Conservation (phyloP, 2,797 vertebrate genomes). For the Aviceda leuphotes region DNA sequence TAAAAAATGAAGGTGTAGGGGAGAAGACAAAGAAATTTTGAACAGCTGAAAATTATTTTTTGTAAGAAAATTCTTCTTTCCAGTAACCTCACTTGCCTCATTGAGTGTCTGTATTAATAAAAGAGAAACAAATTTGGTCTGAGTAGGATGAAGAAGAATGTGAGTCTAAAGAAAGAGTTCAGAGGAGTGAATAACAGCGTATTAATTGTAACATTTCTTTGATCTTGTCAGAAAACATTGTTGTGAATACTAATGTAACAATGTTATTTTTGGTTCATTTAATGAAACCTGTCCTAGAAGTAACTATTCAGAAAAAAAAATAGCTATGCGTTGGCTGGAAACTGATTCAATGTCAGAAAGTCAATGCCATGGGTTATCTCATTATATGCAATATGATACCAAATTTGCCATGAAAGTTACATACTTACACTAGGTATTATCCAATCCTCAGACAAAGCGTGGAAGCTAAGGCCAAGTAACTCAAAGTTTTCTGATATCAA, state of each 20-base stretch:
- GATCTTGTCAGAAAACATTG: not conserved
- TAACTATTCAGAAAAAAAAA: not conserved
- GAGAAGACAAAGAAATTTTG: not conserved
- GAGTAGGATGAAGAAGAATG: slow-evolving; percentile 20
- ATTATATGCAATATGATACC: not conserved
- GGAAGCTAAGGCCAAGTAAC: not conserved
- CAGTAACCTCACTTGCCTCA: not conserved
- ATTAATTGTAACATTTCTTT: not conserved
- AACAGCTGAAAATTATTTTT: not conserved
- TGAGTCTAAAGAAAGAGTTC: not conserved
- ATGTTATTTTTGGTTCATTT: not conserved
- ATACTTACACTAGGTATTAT: not conserved
- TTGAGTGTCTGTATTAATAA: not conserved
- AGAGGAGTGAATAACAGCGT: not conserved
- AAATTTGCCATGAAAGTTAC: not conserved
- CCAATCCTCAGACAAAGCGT: not conserved
- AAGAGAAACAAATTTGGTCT: not conserved
- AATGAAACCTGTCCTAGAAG: not conserved
- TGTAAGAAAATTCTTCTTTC: not conserved
- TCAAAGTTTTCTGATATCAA: not conserved
- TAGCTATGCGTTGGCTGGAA: not conserved
- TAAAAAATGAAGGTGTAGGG: not conserved
- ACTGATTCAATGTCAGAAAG: not conserved
- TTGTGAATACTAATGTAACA: not conserved
- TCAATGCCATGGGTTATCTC: not conserved